Evolutionary conservation across 2,113 vertebrate genomes (phyloP).

Genomic region (Microcebus jonahi): DNA sequence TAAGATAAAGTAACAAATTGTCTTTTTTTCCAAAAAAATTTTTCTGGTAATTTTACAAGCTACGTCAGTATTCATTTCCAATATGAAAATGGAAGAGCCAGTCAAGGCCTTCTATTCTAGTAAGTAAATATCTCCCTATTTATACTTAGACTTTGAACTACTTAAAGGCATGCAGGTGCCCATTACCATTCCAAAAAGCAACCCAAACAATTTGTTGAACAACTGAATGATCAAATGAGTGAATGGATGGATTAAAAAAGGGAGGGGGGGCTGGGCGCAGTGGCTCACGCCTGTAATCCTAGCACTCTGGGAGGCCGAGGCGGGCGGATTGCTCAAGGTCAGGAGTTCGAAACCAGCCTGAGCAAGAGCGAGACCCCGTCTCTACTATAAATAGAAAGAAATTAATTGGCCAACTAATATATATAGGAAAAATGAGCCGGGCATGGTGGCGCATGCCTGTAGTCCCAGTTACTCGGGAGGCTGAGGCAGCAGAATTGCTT

Average conservation of each 20-base stretch:
- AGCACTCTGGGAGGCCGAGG: no score
- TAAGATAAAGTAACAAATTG: not conserved
- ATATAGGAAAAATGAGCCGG: no score
- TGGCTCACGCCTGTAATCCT: no score
- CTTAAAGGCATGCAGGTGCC: not conserved
- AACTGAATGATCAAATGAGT: not conserved
- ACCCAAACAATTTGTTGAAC: not conserved
- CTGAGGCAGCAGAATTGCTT: no score
- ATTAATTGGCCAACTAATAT: no score
- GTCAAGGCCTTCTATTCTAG: no score
- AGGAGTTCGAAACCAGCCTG: no score
- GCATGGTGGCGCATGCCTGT: no score
- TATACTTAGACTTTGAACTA: not conserved
- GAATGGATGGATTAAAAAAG: not conserved
- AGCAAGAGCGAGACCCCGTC: no score
- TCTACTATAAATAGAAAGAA: no score
- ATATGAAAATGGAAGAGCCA: not conserved
- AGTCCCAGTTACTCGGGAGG: no score
- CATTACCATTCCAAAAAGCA: not conserved
- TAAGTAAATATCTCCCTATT: not conserved
- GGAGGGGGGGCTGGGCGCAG: not conserved
- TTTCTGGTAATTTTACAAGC: not conserved
- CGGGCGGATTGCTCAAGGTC: no score
- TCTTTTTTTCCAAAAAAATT: not conserved
- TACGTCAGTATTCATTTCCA: not conserved